Percentiles rank a stretch among this genome's conserved stretches.
These are phyloP conservation scores for Hydropotes inermis DNA, from an alignment of 2,113 vertebrate species.

Conservation along the genomic window DNA sequence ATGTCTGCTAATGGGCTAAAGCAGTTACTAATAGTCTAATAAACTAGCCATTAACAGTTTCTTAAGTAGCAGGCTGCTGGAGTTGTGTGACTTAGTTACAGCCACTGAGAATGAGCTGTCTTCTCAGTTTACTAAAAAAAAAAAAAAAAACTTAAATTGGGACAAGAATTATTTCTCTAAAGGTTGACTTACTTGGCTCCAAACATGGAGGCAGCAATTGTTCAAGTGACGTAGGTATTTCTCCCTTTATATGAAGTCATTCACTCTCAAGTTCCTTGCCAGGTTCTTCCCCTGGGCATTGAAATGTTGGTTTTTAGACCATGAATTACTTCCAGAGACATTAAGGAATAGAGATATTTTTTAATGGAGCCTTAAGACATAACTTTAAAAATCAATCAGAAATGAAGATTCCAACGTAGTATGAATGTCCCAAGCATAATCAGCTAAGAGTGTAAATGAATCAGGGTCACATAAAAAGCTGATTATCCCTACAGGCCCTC, in stretches of 20 bases:
- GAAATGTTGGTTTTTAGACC: background rate
- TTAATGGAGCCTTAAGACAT: background rate
- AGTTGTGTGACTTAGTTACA: background rate
- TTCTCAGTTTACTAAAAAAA: background rate
- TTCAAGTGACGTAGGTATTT: background rate
- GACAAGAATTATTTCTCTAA: background rate
- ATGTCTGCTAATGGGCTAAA: background rate
- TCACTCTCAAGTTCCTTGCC: background rate
- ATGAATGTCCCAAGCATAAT: background rate
- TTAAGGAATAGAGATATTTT: background rate
- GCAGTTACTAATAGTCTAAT: conserved; percentile 51
- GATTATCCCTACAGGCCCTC: background rate
- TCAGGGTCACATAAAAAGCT: background rate
- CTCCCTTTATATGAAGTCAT: conserved; percentile 11
- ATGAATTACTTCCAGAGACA: background rate
- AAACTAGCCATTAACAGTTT: conserved; percentile 49
- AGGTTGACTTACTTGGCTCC: background rate
- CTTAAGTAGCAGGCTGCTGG: conserved; percentile 38
- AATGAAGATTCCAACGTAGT: background rate
- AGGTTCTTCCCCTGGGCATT: background rate
- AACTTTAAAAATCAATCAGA: background rate
- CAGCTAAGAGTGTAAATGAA: background rate
- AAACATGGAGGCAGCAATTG: background rate
- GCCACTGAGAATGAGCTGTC: background rate
- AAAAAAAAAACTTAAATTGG: background rate